Percentiles rank a stretch among this genome's conserved stretches.
Evolutionary conservation across 2,113 vertebrate species (phyloP).

Genomic region (Bucco capensis): DNA sequence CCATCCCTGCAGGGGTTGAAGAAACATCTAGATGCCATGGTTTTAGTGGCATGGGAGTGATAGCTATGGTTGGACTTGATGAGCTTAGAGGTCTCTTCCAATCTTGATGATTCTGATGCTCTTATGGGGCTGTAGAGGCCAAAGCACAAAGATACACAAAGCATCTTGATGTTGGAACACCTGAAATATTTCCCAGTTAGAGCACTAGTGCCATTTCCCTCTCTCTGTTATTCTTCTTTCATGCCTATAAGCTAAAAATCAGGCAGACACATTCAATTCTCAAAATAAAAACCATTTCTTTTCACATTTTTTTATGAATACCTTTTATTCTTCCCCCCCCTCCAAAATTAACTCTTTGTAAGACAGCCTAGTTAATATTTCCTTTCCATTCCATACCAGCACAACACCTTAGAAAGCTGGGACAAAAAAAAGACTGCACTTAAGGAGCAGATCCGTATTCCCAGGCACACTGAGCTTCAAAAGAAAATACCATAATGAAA

Average conservation of each 20-base stretch:
- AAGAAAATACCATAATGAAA: constrained; percentile 34
- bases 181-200: too few species aligned
- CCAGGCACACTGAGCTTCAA: constrained; percentile 35
- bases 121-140: too few species aligned
- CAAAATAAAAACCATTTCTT: constrained; percentile 3
- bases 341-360: not conserved
- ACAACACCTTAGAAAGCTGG: not conserved
- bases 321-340: fast-evolving
- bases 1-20: too few species aligned
- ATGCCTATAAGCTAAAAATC: not conserved
- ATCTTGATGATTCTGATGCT: too few species aligned
- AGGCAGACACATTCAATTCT: not conserved
- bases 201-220: too few species aligned
- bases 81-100: too few species aligned
- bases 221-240: not conserved
- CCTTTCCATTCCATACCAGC: not conserved
- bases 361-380: not conserved
- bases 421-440: not conserved
- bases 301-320: constrained; percentile 17
- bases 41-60: too few species aligned
- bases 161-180: too few species aligned
- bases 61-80: too few species aligned
- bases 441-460: not conserved
- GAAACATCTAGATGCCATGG: too few species aligned
- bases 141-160: too few species aligned